These are phyloP conservation scores for Asteroscopus sphinx DNA, from an alignment of 2,888 invertebrate genomes.

Conservation along the genomic window DNA sequence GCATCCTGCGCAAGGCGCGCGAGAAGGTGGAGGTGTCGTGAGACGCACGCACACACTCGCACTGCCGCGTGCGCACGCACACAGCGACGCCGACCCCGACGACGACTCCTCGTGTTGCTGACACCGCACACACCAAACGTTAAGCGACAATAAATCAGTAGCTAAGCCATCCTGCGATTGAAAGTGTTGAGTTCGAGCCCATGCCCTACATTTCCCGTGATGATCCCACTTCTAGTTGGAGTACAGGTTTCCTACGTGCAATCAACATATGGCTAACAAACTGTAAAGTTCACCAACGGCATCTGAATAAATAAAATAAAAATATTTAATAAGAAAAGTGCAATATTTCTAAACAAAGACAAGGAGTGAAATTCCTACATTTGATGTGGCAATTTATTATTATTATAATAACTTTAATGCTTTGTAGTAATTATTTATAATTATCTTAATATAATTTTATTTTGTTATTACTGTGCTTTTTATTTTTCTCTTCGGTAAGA, in stretches of 20 bases:
- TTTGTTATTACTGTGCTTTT: slow-evolving; percentile 25
- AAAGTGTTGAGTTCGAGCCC: background rate
- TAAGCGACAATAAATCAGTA: too few relatives aligned
- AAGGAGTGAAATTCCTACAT: background rate
- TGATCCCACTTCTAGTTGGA: too few relatives aligned
- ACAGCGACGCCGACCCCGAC: slow-evolving; percentile 14
- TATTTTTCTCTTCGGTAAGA: background rate
- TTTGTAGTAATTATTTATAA: slow-evolving; percentile 46
- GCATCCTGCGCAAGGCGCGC: slow-evolving; percentile 93
- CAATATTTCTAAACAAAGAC: too few relatives aligned
- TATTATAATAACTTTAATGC: slow-evolving; percentile 29
- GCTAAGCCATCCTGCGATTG: background rate
- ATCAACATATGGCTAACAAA: too few relatives aligned
- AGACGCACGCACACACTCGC: slow-evolving; percentile 1
- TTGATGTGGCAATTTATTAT: slow-evolving; percentile 1
- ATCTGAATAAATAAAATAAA: too few relatives aligned
- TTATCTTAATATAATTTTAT: slow-evolving; percentile 38
- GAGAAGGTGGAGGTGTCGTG: slow-evolving; percentile 91
- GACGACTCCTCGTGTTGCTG: slow-evolving; percentile 37
- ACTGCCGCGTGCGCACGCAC: background rate
- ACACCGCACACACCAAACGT: background rate
- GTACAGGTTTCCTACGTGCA: too few relatives aligned
- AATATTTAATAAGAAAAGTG: too few relatives aligned
- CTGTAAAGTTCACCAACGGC: too few relatives aligned
- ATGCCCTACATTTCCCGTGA: background rate